phyloP scores from a whole-genome alignment of 2,888 invertebrate species.

The Orthosia cruda region DNA sequence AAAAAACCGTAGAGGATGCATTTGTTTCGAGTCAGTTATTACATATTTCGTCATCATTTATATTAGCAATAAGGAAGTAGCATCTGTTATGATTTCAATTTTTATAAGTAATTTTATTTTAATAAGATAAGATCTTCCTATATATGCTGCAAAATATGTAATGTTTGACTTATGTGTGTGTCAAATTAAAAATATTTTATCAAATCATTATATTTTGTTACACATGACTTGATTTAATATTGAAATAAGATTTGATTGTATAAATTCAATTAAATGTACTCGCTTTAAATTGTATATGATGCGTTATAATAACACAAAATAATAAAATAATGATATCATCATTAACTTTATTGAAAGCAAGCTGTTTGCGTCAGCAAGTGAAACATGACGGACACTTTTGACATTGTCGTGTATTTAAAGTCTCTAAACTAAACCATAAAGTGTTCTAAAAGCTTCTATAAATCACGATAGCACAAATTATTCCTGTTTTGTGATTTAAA shows the following conservation, averaged over 20 bases:
- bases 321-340: neutral
- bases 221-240: slow-evolving; percentile 21
- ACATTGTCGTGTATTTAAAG: too few species aligned
- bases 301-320: slow-evolving; percentile 8
- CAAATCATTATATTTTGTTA: slow-evolving; percentile 3
- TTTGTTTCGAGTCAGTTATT: neutral
- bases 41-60: neutral
- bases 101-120: neutral
- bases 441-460: neutral
- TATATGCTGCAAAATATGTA: too few species aligned
- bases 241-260: slow-evolving; percentile 4
- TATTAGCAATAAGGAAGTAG: neutral
- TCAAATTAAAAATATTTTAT: neutral
- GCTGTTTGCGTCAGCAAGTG: too few species aligned
- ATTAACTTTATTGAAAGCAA: neutral
- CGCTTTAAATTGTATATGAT: slow-evolving; percentile 10
- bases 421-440: too few species aligned
- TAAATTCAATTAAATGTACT: slow-evolving; percentile 9
- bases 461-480: neutral
- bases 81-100: neutral
- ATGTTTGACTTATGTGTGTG: neutral
- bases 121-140: neutral
- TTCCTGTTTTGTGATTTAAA: neutral
- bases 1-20: neutral
- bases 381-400: too few species aligned